Evolutionary conservation across 2,113 vertebrate species (phyloP), one percentile per base, ranked within the genome.

Genomic region (Brachypodius melanocephalos): DNA sequence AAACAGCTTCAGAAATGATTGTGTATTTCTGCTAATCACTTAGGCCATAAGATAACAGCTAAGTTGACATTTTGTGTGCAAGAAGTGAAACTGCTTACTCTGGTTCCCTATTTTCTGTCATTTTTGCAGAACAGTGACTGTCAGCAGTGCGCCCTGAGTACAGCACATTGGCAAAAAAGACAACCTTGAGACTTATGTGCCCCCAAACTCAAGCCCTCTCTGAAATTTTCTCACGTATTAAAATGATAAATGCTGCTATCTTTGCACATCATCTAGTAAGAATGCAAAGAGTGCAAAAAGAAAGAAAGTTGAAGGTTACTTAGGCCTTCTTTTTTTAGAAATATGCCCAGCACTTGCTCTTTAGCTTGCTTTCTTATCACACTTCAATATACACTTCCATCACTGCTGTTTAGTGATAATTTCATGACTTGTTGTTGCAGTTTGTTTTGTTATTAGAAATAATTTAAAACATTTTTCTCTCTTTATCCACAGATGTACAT

Each of bases 1-100:
- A 88, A 95, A 69, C 88, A 92, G 46, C 67, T 95, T 89, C 89
- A 88, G 94, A 97, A 97, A 93, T 63, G 93, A 92, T 94, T 94
- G 90, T 95, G 54, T 89, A 75, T 83, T 84, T 89, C 73, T 92
- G 78, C 26, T 95, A 97, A 97, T 97, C 91, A 78, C 81, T 97
- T 95, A 88, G 66, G 80, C 63, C 21, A 67, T 63, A 85, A 89
- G 90, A 89, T 92, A 97, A 85, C 45, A 94, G 71, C 58, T 72
- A 95, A 78, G 57, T 38, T 95, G 77, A 91, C 69, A 34, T 88
- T 90, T 85, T 88, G 29, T 90, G 95, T 88, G 40, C 57, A 96
- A 93, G 79, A 88, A 94, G 49, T 93, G 80, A 95, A 97, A 95
- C 71, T 73, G 46, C 87, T 97, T 96, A 84, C 38, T 96, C 40